phyloP scores from a whole-genome alignment of 1,140 invertebrate species.

The Agraylea sexmaculata region DNA sequence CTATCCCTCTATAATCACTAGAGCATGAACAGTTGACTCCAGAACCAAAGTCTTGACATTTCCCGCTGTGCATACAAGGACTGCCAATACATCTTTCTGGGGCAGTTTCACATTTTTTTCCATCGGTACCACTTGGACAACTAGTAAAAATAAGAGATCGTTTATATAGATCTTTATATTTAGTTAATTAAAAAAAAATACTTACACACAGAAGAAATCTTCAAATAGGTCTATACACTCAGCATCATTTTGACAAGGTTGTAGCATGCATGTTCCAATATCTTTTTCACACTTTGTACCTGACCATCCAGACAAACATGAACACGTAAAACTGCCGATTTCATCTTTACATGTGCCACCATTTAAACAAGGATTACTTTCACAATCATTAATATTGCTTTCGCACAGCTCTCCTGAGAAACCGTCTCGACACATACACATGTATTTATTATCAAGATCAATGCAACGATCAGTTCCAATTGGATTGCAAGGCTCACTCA shows the following conservation, averaged over 20 bases:
- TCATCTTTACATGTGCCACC: conserved; percentile 80
- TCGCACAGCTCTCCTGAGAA: conserved; percentile 78
- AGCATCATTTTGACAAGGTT: conserved; percentile 87
- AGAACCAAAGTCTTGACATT: conserved; percentile 89
- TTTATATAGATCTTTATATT: conserved; percentile 2
- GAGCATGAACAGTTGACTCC: conserved; percentile 89
- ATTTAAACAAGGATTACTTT: conserved; percentile 76
- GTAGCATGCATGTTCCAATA: conserved; percentile 71
- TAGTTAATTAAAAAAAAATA: conserved; percentile 23
- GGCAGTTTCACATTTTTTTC: conserved; percentile 89
- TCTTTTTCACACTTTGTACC: conserved; percentile 79
- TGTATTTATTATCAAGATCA: conserved; percentile 79
- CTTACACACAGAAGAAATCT: conserved; percentile 92
- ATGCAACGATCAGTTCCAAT: conserved; percentile 78
- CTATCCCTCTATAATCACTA: conserved; percentile 72
- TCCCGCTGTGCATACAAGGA: conserved; percentile 90
- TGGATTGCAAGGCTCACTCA: conserved; percentile 80
- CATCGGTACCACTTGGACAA: conserved; percentile 88
- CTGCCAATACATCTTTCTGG: conserved; percentile 91
- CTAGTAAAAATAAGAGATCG: conserved; percentile 27
- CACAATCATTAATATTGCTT: conserved; percentile 76
- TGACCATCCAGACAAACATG: conserved; percentile 79
- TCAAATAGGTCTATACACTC: conserved; percentile 86
- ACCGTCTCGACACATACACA: conserved; percentile 83
- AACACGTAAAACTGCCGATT: conserved; percentile 72